Evolutionary conservation across 2,113 vertebrate species (phyloP).

Genomic region (Ploceus nigricollis): DNA sequence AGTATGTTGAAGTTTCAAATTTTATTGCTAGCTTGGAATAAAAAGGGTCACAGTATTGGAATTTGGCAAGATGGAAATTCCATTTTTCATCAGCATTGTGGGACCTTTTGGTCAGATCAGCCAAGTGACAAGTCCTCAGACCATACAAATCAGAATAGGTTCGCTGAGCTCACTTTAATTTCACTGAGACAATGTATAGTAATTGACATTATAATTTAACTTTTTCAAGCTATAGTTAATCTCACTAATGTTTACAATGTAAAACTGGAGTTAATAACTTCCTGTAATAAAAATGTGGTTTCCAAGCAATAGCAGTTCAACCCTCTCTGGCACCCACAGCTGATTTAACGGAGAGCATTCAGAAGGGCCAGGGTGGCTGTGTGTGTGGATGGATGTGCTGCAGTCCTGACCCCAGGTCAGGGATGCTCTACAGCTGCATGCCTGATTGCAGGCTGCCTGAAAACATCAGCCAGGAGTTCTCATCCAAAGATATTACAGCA

Average conservation of each 20-base stretch:
- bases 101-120: background rate
- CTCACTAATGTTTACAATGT: background rate
- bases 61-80: background rate
- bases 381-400: background rate
- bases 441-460: background rate
- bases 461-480: background rate
- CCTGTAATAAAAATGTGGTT: background rate
- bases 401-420: background rate
- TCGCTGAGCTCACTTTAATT: background rate
- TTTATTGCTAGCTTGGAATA: background rate
- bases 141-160: background rate
- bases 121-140: background rate
- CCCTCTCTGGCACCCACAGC: background rate
- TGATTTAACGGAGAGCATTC: accelerated
- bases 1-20: background rate
- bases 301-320: background rate
- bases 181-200: background rate
- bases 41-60: background rate
- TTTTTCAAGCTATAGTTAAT: background rate
- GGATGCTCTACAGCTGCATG: background rate
- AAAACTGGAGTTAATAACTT: background rate
- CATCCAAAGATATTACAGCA: conserved; percentile 36
- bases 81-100: background rate
- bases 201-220: background rate
- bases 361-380: accelerated